Percentiles rank a stretch among this genome's conserved stretches.
Evolutionary conservation across 2,888 invertebrate genomes (phyloP).

Genomic region (Antitype chi): DNA sequence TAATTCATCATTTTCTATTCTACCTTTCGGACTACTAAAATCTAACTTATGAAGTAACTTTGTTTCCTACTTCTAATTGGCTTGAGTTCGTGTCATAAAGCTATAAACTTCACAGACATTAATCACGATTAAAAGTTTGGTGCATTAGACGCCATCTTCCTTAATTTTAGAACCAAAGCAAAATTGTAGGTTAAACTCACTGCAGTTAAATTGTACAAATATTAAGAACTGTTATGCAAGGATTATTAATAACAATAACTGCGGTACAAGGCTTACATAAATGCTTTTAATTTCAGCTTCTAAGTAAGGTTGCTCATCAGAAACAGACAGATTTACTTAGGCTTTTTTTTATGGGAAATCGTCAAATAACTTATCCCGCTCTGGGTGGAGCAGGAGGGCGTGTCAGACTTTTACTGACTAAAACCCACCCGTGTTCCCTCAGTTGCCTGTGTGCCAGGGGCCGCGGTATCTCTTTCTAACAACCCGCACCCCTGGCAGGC

Average conservation of each 20-base stretch:
- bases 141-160: constrained; percentile 19
- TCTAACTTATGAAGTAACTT: constrained; percentile 31
- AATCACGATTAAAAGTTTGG: constrained; percentile 56
- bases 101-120: constrained; percentile 44
- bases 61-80: constrained; percentile 38
- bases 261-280: too few species aligned
- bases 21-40: background rate
- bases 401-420: too few species aligned
- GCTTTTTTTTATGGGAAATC: too few species aligned
- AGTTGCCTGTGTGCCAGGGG: too few species aligned
- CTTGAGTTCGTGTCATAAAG: constrained; percentile 40
- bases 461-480: too few species aligned
- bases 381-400: too few species aligned
- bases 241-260: background rate
- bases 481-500: too few species aligned
- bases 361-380: too few species aligned
- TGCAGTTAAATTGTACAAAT: constrained; percentile 1
- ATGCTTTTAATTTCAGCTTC: too few species aligned
- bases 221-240: background rate
- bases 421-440: too few species aligned
- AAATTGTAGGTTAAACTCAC: background rate
- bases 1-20: background rate
- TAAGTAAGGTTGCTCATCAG: background rate
- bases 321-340: background rate
- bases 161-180: constrained; percentile 19